phyloP scores from a whole-genome alignment of 2,888 invertebrate genomes.

The Pheosia gnoma region DNA sequence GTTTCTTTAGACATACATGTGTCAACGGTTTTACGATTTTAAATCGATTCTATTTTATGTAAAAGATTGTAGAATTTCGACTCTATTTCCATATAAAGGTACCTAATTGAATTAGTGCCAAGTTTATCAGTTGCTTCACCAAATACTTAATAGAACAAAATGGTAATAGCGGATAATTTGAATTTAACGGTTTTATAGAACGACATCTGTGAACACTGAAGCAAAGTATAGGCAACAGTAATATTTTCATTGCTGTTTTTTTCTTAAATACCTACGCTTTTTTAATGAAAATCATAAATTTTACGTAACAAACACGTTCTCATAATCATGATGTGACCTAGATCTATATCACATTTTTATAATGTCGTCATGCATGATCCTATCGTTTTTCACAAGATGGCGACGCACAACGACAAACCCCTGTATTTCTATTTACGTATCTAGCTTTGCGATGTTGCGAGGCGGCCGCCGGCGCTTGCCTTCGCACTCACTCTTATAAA shows the following conservation, averaged over 20 bases:
- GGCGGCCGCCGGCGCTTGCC: constrained; percentile 47
- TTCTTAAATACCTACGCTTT: no score
- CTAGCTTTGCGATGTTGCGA: constrained; percentile 68
- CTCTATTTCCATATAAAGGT: neutral
- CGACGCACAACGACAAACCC: constrained; percentile 81
- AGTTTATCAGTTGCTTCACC: neutral
- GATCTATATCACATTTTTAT: constrained; percentile 72
- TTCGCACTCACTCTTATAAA: constrained; percentile 30
- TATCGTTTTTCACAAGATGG: constrained; percentile 85
- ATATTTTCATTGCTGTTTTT: no score
- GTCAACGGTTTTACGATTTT: neutral
- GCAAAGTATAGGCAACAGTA: neutral
- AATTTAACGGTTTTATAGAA: neutral
- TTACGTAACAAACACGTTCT: constrained; percentile 13
- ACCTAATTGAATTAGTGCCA: neutral
- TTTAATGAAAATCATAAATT: no score
- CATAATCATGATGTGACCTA: constrained; percentile 55
- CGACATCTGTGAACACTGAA: neutral
- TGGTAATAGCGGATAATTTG: neutral
- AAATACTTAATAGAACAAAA: no score
- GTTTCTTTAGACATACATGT: neutral
- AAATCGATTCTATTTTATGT: neutral
- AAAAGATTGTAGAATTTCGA: neutral
- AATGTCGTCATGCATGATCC: constrained; percentile 75
- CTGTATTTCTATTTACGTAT: constrained; percentile 83